Conservation (phyloP, 2,113 vertebrate genomes). For the Lampris megalopsis region DNA sequence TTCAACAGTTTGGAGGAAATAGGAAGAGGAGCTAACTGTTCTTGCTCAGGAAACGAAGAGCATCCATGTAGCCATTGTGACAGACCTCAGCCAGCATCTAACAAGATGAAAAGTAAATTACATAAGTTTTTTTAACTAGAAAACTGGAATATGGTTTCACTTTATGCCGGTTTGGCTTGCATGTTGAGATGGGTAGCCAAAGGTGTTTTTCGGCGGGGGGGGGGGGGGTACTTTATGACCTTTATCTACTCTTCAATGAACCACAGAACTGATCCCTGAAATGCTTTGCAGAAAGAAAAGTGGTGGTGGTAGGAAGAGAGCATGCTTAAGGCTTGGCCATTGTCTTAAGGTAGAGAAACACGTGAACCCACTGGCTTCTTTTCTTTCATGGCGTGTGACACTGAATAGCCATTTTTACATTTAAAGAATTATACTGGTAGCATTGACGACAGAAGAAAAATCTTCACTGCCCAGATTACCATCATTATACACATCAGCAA, state of each 20-base stretch:
- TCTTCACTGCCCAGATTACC: too few species aligned
- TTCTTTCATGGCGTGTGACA: too few species aligned
- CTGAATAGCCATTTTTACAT: too few species aligned
- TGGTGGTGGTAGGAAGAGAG: slow-evolving; percentile 68
- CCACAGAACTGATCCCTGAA: slow-evolving; percentile 81
- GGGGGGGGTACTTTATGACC: too few species aligned
- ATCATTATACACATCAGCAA: too few species aligned
- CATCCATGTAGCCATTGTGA: slow-evolving; percentile 88
- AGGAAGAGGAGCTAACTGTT: slow-evolving; percentile 76
- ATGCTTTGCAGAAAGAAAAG: slow-evolving; percentile 75
- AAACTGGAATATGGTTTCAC: not conserved
- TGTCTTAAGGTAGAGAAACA: too few species aligned
- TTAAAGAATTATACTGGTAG: too few species aligned
- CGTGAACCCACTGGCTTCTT: too few species aligned
- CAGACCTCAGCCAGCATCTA: slow-evolving; percentile 89
- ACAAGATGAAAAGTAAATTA: slow-evolving; percentile 21
- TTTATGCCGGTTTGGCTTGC: too few species aligned
- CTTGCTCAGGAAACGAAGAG: slow-evolving; percentile 85
- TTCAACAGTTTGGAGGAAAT: not conserved
- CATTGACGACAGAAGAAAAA: too few species aligned
- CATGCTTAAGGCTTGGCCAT: slow-evolving; percentile 78
- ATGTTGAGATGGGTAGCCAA: slow-evolving; percentile 46
- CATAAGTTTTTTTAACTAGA: not conserved
- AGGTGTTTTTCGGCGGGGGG: slow-evolving; percentile 38
- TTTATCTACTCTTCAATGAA: slow-evolving; percentile 81